These are phyloP conservation scores for Isurus oxyrinchus DNA, from an alignment of 2,113 vertebrate genomes.

Conservation along the genomic window DNA sequence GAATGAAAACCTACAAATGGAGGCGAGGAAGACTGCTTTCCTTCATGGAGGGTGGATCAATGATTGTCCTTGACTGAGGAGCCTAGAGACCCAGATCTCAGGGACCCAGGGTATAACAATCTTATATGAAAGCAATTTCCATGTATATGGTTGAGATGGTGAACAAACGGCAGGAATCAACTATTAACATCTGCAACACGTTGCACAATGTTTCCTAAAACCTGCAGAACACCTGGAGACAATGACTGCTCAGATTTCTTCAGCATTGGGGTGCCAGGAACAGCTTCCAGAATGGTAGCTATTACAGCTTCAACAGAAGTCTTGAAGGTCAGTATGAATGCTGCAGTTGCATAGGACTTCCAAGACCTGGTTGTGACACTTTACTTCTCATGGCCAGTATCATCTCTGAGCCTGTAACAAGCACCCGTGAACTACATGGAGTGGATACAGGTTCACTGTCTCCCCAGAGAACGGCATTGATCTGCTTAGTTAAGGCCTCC, in stretches of 20 bases:
- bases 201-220: neutral
- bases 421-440: no score
- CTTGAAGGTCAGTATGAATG: neutral
- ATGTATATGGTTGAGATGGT: neutral
- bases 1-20: neutral
- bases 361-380: neutral
- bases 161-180: neutral
- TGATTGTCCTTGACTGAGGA: neutral
- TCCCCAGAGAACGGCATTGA: no score
- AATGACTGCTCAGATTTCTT: neutral
- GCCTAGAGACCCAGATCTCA: no score
- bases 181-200: neutral
- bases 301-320: neutral
- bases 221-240: neutral
- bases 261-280: neutral
- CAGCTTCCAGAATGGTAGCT: neutral
- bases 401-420: no score
- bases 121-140: neutral
- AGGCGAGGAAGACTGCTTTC: neutral
- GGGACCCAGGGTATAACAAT: neutral
- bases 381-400: neutral
- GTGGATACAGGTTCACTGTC: no score
- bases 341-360: neutral
- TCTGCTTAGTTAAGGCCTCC: no score
- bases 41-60: neutral